Evolutionary conservation across 2,888 invertebrate genomes (phyloP), one percentile per base, ranked within the genome.

Genomic region (Anoplius nigerrimus): DNA sequence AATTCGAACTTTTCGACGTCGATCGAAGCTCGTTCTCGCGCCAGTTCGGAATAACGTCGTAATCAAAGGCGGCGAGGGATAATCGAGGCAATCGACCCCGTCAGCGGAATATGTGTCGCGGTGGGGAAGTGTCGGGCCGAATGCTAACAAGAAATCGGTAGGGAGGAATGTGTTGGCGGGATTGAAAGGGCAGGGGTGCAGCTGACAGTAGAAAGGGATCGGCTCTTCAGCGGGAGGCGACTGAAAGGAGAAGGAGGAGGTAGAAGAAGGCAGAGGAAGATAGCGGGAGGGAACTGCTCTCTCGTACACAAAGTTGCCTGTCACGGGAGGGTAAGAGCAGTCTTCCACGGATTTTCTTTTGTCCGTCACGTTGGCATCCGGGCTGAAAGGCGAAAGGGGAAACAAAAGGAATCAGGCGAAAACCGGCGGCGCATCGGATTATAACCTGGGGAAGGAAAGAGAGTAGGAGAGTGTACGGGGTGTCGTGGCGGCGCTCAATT

Each of bases 231-330:
- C n/a, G n/a, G n/a, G n/a, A 46, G n/a, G 20, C 34, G 11, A 16
- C 0, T 8, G 42, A 34, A 18, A 18, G 42, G 11, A 11, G 5
- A 22, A 5, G n/a, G 13, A 13, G 27, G 1, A 2, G 2, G 53
- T 1, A 18, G 13, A 5, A 18, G 16, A 4, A 0, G 6, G n/a
- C 0, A 13, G 1, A 8, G 24, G n/a, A 24, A 15, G 21, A n/a
- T 24, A n/a, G 53, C n/a, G 27, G 6, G 27, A 8, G 27, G 18
- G 54, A 6, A 48, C 34, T 34, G 15, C 27, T 15, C 27, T 15
- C 55, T 55, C 16, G 55, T 16, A 34, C 55, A 55, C 55, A 27
- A 55, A 27, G 27, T 34, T 55, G 55, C 27, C 53, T 34, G 55
- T 55, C 55, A 55, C 27, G 55, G 54, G 6, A 24, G 55, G 16